These are phyloP conservation scores for Anoplopoma fimbria DNA, from an alignment of 2,113 vertebrate species.

Conservation along the genomic window DNA sequence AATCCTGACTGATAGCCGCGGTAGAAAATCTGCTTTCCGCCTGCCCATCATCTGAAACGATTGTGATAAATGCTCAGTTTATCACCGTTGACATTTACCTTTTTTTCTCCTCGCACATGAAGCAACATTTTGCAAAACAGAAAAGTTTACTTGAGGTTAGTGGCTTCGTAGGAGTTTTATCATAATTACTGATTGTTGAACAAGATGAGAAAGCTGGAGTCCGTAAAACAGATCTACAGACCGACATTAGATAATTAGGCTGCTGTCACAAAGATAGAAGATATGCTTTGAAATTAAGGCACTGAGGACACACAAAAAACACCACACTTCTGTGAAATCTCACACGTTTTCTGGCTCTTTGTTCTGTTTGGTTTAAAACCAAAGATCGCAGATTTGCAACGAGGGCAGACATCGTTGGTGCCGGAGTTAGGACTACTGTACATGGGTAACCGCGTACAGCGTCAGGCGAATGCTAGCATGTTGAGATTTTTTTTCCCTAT, in stretches of 20 bases:
- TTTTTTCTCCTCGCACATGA: neutral
- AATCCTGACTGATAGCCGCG: neutral
- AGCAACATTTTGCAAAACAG: neutral
- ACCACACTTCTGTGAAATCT: neutral
- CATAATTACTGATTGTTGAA: slow-evolving; percentile 1
- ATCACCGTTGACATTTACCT: neutral
- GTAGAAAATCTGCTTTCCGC: neutral
- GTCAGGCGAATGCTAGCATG: too few relatives aligned
- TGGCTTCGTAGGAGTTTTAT: slow-evolving; percentile 8
- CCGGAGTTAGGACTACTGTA: neutral
- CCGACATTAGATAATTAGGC: slow-evolving; percentile 18
- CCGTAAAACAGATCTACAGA: slow-evolving; percentile 3
- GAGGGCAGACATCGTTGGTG: neutral
- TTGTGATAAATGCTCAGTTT: neutral
- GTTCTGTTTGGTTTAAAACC: too few relatives aligned
- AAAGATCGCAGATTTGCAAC: too few relatives aligned
- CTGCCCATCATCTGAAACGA: neutral
- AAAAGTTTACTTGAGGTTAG: slow-evolving; percentile 10
- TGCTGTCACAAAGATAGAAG: neutral
- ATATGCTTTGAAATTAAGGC: slow-evolving; percentile 8
- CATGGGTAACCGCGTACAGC: neutral
- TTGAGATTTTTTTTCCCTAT: too few relatives aligned
- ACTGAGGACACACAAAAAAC: neutral
- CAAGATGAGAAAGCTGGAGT: neutral
- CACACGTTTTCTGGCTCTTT: too few relatives aligned